Conservation (phyloP, 2,888 invertebrate species). For the Aleiodes leptofemur region DNA sequence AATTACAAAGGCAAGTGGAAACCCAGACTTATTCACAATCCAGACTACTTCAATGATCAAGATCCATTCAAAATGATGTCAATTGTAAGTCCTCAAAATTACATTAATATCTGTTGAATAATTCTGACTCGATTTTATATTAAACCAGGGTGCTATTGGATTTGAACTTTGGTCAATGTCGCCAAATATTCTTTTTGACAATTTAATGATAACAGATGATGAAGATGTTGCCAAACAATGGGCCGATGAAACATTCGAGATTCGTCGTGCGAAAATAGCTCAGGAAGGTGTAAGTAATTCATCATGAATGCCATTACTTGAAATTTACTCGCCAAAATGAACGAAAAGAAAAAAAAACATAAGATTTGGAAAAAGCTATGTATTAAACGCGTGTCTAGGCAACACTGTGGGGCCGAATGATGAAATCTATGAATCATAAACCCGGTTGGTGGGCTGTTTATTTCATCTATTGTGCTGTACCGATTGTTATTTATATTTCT, state of each 20-base stretch:
- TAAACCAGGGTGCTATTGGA: conserved; percentile 89
- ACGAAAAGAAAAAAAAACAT: conserved; percentile 16
- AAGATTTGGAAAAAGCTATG: background rate
- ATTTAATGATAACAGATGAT: conserved; percentile 93
- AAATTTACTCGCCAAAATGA: conserved; percentile 28
- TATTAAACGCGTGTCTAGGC: conserved; percentile 71
- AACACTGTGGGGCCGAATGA: conserved; percentile 85
- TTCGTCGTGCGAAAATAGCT: conserved; percentile 89
- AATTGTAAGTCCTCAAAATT: conserved; percentile 82
- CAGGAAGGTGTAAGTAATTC: conserved; percentile 84
- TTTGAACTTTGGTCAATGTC: conserved; percentile 99
- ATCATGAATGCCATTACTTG: background rate
- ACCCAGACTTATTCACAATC: conserved; percentile 91
- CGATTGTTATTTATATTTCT: conserved; percentile 82
- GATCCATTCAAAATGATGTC: conserved; percentile 93
- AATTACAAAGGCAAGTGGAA: conserved; percentile 97
- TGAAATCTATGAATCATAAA: conserved; percentile 85
- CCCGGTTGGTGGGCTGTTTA: conserved; percentile 90
- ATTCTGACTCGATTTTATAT: conserved; percentile 37
- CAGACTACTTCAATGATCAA: conserved; percentile 93
- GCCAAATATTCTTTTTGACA: conserved; percentile 95
- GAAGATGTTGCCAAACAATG: conserved; percentile 85
- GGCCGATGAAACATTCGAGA: conserved; percentile 88
- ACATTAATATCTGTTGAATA: background rate
- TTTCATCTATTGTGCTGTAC: conserved; percentile 85